phyloP scores from a whole-genome alignment of 2,113 vertebrate genomes.

The Dicentrarchus labrax region DNA sequence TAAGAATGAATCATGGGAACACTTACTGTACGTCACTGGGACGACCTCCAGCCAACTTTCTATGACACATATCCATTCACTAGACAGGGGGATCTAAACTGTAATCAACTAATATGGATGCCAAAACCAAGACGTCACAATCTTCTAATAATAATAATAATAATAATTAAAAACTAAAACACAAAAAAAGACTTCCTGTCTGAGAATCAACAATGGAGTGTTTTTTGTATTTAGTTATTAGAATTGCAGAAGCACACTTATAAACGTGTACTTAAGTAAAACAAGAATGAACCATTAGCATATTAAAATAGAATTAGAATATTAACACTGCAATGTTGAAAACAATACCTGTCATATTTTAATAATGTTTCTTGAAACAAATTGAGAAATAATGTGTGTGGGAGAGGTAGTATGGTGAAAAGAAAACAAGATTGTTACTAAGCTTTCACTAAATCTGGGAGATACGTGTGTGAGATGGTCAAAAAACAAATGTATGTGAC shows the following conservation, averaged over 20 bases:
- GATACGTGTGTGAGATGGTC: background rate
- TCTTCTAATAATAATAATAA: background rate
- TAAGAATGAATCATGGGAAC: constrained; percentile 39
- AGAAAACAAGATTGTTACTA: background rate
- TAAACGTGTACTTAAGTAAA: background rate
- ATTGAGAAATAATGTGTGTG: background rate
- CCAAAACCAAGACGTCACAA: background rate
- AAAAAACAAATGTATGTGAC: background rate
- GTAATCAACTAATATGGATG: background rate
- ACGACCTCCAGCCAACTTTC: constrained; percentile 4
- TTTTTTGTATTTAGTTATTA: background rate
- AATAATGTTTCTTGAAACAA: background rate
- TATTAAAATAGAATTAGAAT: background rate
- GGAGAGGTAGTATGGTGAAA: background rate
- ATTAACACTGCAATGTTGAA: background rate
- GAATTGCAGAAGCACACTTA: background rate
- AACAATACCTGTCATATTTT: no score
- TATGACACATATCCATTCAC: constrained; percentile 5
- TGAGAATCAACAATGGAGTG: background rate
- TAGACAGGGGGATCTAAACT: background rate
- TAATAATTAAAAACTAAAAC: background rate
- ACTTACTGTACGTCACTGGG: constrained; percentile 23
- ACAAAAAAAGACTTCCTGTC: background rate
- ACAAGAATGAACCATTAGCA: no score
- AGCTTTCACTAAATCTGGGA: background rate